Base-by-base conservation (phyloP, 2,113 vertebrate species). In the Alligator sinensis region DNA sequence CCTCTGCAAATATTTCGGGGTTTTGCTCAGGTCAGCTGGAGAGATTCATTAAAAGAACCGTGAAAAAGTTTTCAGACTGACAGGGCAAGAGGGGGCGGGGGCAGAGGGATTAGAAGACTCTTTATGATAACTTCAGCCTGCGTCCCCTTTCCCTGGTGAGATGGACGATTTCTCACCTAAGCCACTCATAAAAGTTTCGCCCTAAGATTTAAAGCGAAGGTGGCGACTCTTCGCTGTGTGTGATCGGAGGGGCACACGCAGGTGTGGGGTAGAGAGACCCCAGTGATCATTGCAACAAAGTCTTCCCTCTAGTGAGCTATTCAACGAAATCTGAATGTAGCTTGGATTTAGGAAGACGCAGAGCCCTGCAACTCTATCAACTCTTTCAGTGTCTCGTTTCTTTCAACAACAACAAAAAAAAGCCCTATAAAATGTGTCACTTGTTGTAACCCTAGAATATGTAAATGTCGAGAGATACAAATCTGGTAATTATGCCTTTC, bases 361-460 rank as follows among this genome's bases (percentile, higher is more conserved):
- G 22, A 64, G 34, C 61, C 27, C 60, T 6, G 28, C 57, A 30
- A 28, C 77, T 70, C 64, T 55, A 12, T 25, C 30, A 47, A 25
- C 8, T 28, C 34, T 27, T 47, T 13, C 12, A 16, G 28, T 14
- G 38, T 55, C 28, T 21, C 28, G 62, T 61, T 81, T 66, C 62
- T 66, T 82, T 24, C 21, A 79, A 78, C 58, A 81, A 55, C 14
- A 61, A 11, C 84, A 70, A 87, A 91, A 91, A 30, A 82, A 90
- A 87, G 21, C 80, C 84, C 55, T 57, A 61, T 81, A 88, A 95
- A 94, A 91, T 34, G 87, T 68, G 89, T 61, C 91, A 12, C 87
- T 93, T 84, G 19, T 27, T n/a, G 94, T 92, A 95, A 95, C 92
- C 84, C 87, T 93, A 96, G 93, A 94, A 63, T 93, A 96, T 95